Evolutionary conservation across 1,140 invertebrate genomes (phyloP).

Genomic region (Drosophila willistoni): DNA sequence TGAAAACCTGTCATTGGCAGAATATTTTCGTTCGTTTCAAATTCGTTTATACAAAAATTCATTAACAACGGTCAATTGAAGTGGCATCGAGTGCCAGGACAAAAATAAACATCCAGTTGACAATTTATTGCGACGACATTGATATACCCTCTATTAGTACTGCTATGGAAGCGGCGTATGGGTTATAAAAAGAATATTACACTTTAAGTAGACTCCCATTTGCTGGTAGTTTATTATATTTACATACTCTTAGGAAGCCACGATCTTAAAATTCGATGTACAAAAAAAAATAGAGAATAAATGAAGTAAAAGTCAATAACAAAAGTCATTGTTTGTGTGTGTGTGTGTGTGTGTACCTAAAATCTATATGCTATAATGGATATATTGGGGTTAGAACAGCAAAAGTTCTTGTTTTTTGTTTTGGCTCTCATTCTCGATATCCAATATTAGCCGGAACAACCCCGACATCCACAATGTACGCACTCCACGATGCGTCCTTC

Average conservation of each 20-base stretch:
- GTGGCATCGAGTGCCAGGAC: not conserved
- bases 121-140: too few species aligned
- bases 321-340: too few species aligned
- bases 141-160: too few species aligned
- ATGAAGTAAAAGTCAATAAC: not conserved
- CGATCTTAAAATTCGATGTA: not conserved
- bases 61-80: slow-evolving; percentile 1
- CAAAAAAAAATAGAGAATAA: not conserved
- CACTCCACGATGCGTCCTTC: slow-evolving; percentile 99
- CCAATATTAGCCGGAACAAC: slow-evolving; percentile 91
- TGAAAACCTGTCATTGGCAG: not conserved
- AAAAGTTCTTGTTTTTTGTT: not conserved
- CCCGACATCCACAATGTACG: slow-evolving; percentile 98
- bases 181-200: not conserved
- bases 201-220: not conserved
- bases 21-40: not conserved
- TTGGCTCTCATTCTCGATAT: not conserved
- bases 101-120: not conserved
- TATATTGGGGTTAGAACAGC: not conserved
- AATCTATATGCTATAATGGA: not conserved
- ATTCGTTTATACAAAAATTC: slow-evolving; percentile 9
- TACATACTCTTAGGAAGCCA: not conserved
- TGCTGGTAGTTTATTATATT: not conserved
- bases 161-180: not conserved
- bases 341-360: not conserved